Evolutionary conservation across 2,888 invertebrate genomes (phyloP).

Genomic region (Dasysyrphus tricinctus): DNA sequence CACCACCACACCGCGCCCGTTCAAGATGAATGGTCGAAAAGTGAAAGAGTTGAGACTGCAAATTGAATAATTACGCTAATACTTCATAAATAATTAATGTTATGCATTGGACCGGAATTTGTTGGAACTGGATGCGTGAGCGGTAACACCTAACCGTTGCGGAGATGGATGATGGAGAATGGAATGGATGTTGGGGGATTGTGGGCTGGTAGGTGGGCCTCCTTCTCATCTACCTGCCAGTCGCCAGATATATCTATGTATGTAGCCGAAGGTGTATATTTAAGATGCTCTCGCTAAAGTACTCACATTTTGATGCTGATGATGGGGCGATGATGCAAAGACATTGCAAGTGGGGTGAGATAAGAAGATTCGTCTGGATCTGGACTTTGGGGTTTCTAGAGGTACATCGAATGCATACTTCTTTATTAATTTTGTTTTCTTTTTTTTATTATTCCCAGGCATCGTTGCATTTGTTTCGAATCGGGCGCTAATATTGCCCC

Average conservation of each 20-base stretch:
- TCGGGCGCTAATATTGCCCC: slow-evolving; percentile 72
- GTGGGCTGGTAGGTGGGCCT: slow-evolving; percentile 69
- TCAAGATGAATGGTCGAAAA: slow-evolving; percentile 69
- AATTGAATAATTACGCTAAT: slow-evolving; percentile 80
- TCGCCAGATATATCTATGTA: slow-evolving; percentile 3
- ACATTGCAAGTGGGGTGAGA: slow-evolving; percentile 5
- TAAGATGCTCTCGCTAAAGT: slow-evolving; percentile 69
- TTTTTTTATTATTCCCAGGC: slow-evolving; percentile 23
- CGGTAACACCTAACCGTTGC: slow-evolving; percentile 53
- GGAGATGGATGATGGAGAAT: slow-evolving; percentile 18
- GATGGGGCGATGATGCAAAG: slow-evolving; percentile 49
- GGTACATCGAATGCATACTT: too few relatives aligned
- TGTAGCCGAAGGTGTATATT: slow-evolving; percentile 71
- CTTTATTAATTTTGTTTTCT: slow-evolving; percentile 9
- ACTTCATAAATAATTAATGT: slow-evolving; percentile 80
- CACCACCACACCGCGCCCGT: not conserved
- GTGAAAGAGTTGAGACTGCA: slow-evolving; percentile 76
- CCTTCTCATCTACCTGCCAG: slow-evolving; percentile 55
- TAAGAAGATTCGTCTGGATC: slow-evolving; percentile 34
- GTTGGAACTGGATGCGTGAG: slow-evolving; percentile 58
- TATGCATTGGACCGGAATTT: slow-evolving; percentile 76
- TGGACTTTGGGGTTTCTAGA: not conserved
- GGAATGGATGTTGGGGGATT: slow-evolving; percentile 55
- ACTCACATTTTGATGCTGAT: slow-evolving; percentile 63
- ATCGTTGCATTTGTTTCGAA: slow-evolving; percentile 57